These are phyloP conservation scores for Hofmannophila pseudospretella DNA, from an alignment of 2,888 invertebrate genomes.

Conservation along the genomic window DNA sequence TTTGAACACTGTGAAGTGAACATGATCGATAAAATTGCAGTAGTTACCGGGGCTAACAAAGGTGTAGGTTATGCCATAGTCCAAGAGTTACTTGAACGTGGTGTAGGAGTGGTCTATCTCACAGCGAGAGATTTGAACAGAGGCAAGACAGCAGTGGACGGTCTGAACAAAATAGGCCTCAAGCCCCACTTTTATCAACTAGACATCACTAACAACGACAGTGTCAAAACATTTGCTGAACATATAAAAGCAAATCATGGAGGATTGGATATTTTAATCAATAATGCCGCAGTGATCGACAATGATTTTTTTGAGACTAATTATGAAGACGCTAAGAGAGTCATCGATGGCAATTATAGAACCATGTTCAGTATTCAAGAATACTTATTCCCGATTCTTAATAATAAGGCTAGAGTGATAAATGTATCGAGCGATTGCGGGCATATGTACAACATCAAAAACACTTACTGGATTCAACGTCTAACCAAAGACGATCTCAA, in stretches of 20 bases:
- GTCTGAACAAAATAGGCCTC: conserved; percentile 65
- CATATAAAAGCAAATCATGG: conserved; percentile 25
- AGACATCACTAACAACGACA: conserved; percentile 25
- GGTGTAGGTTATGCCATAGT: conserved; percentile 82
- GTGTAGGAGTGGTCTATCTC: conserved; percentile 80
- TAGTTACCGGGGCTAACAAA: conserved; percentile 82
- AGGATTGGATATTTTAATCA: conserved; percentile 31
- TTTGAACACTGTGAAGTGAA: too few relatives aligned
- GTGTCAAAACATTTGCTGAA: conserved; percentile 24
- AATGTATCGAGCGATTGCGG: conserved; percentile 30
- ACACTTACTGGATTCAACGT: conserved; percentile 22
- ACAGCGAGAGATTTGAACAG: conserved; percentile 76
- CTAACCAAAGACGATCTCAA: conserved; percentile 21
- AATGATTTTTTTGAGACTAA: conserved; percentile 17
- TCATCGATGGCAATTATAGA: conserved; percentile 27
- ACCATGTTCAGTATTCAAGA: conserved; percentile 26
- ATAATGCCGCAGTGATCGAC: conserved; percentile 29
- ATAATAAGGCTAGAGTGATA: conserved; percentile 25
- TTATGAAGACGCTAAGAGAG: conserved; percentile 27
- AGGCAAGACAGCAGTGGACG: conserved; percentile 73
- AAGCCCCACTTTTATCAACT: conserved; percentile 39
- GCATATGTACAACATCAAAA: conserved; percentile 25
- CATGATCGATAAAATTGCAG: conserved; percentile 34
- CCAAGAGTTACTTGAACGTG: conserved; percentile 76
- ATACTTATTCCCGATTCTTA: conserved; percentile 24